phyloP scores from a whole-genome alignment of 2,113 vertebrate species.

The Perognathus longimembris region DNA sequence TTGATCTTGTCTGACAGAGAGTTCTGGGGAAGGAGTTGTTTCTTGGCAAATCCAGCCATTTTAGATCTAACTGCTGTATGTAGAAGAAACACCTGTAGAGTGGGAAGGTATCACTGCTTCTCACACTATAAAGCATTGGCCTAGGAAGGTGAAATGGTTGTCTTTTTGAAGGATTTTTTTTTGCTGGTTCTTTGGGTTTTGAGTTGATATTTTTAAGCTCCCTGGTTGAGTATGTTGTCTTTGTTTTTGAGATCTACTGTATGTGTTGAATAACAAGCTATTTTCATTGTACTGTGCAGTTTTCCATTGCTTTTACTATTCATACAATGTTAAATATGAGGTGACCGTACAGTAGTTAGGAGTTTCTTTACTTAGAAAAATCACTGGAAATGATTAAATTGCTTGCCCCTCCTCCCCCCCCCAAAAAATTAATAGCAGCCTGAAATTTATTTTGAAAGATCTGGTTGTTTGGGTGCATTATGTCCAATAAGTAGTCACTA shows the following conservation, averaged over 20 bases:
- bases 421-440: neutral
- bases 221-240: constrained; percentile 82
- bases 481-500: neutral
- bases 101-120: constrained; percentile 79
- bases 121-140: constrained; percentile 82
- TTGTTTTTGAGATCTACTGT: constrained; percentile 87
- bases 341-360: constrained; percentile 85
- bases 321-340: constrained; percentile 85
- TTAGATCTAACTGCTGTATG: constrained; percentile 83
- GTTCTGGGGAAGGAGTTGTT: constrained; percentile 82
- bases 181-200: constrained; percentile 83
- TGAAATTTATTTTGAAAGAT: neutral
- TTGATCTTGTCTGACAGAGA: constrained; percentile 81
- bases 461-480: neutral
- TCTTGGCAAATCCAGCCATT: constrained; percentile 81
- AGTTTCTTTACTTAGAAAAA: constrained; percentile 89
- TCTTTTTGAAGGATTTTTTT: constrained; percentile 76
- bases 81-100: constrained; percentile 82
- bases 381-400: constrained; percentile 91
- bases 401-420: constrained; percentile 82
- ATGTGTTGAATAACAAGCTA: constrained; percentile 87
- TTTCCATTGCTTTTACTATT: constrained; percentile 87
- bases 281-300: constrained; percentile 88
- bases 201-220: constrained; percentile 81
- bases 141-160: constrained; percentile 81